These are phyloP conservation scores for Cepaea hortensis DNA, from an alignment of 2,888 invertebrate species.

Conservation along the genomic window DNA sequence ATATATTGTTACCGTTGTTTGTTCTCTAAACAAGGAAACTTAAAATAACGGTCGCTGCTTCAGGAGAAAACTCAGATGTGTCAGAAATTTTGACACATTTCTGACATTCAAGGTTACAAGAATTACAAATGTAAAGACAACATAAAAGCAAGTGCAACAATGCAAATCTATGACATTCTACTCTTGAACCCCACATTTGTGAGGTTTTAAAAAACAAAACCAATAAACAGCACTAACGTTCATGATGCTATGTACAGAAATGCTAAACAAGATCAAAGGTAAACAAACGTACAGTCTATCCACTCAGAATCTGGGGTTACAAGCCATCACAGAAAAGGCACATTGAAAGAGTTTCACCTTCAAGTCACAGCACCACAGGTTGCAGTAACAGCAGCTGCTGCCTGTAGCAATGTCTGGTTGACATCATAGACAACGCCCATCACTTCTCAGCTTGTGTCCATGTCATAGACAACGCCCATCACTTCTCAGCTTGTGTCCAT, in stretches of 20 bases:
- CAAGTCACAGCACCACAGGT: not conserved
- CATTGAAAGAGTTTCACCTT: not conserved
- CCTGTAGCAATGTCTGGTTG: too few species aligned
- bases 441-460: too few species aligned
- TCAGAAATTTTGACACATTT: too few species aligned
- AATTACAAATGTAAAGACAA: not conserved
- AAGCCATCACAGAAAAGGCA: slow-evolving; percentile 13
- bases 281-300: not conserved
- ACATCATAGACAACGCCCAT: too few species aligned
- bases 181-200: not conserved
- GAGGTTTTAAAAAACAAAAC: not conserved
- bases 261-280: not conserved
- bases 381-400: not conserved
- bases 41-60: too few species aligned
- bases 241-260: slow-evolving; percentile 8
- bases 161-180: not conserved
- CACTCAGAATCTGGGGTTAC: not conserved
- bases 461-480: too few species aligned
- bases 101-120: not conserved
- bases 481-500: too few species aligned
- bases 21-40: too few species aligned
- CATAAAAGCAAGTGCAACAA: not conserved
- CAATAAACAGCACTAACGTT: not conserved
- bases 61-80: too few species aligned
- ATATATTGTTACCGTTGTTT: too few species aligned